Conservation (phyloP, 2,797 vertebrate genomes). For the Bovichtus diacanthus region DNA sequence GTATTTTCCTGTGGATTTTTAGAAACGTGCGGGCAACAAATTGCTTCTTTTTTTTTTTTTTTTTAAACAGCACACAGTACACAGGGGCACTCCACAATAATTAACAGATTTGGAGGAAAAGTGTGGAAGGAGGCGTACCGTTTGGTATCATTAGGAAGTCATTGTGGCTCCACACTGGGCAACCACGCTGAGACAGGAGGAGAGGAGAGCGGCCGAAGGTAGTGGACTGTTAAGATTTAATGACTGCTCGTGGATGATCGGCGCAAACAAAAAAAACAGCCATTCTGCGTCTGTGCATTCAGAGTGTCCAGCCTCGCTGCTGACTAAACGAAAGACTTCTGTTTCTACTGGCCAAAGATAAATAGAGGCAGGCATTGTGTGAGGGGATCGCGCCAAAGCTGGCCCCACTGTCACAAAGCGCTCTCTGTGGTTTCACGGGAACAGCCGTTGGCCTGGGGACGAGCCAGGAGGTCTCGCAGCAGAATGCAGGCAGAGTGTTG, state of each 20-base stretch:
- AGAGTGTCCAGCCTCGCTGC: conserved; percentile 29
- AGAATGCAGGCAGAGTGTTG: conserved; percentile 55
- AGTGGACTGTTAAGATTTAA: conserved; percentile 80
- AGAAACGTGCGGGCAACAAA: conserved; percentile 10
- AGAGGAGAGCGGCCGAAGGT: conserved; percentile 32
- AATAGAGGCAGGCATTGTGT: conserved; percentile 77
- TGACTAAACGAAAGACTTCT: conserved; percentile 65
- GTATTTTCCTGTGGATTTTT: conserved; percentile 27
- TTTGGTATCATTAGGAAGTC: conserved; percentile 70
- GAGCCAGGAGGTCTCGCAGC: conserved; percentile 53
- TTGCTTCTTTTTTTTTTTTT: conserved; percentile 65
- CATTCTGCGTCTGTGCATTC: conserved; percentile 49
- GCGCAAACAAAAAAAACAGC: conserved; percentile 66
- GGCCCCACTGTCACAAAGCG: conserved; percentile 79
- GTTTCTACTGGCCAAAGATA: conserved; percentile 53
- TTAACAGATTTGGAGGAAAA: conserved; percentile 1
- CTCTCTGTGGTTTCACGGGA: conserved; percentile 77
- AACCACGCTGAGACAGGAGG: conserved; percentile 7
- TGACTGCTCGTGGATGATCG: conserved; percentile 52
- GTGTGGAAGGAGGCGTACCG: conserved; percentile 36
- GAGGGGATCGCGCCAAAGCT: conserved; percentile 61
- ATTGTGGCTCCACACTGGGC: conserved; percentile 48
- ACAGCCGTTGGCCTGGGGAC: conserved; percentile 58
- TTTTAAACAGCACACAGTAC: conserved; percentile 42
- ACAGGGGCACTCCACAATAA: conserved; percentile 27